Evolutionary conservation across 2,797 vertebrate species (phyloP).

Genomic region (Sphenodon punctatus): DNA sequence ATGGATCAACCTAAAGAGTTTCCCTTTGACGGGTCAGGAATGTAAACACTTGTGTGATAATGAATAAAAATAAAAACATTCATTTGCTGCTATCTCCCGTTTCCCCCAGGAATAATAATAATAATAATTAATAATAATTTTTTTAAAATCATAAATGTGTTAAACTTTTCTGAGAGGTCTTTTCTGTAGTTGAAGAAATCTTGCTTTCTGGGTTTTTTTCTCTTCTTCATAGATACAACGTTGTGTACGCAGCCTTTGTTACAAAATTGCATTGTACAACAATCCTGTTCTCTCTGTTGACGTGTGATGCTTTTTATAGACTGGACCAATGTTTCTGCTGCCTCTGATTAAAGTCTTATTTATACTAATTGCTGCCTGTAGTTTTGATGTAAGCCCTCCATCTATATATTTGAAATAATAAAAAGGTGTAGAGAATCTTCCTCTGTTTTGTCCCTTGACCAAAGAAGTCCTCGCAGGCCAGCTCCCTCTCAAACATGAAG

Average conservation of each 20-base stretch:
- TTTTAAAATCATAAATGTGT: neutral
- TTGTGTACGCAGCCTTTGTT: slow-evolving; percentile 68
- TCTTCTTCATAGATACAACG: slow-evolving; percentile 28
- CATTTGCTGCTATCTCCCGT: slow-evolving; percentile 38
- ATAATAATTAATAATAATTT: neutral
- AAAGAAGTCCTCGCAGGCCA: slow-evolving; percentile 33
- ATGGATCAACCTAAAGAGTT: slow-evolving; percentile 42
- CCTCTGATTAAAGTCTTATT: slow-evolving; percentile 79
- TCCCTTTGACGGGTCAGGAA: slow-evolving; percentile 31
- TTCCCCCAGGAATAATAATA: slow-evolving; percentile 6
- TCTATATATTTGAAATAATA: slow-evolving; percentile 71
- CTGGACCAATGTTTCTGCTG: slow-evolving; percentile 68
- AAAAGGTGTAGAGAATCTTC: slow-evolving; percentile 67
- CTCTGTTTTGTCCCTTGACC: slow-evolving; percentile 71
- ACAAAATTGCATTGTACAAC: slow-evolving; percentile 62
- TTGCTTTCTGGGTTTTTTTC: slow-evolving; percentile 44
- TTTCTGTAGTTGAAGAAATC: neutral
- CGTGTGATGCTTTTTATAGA: slow-evolving; percentile 70
- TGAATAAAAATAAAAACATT: neutral
- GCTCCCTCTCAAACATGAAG: slow-evolving; percentile 24
- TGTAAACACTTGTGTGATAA: slow-evolving; percentile 27
- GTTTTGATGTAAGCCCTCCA: slow-evolving; percentile 74
- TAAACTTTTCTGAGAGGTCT: neutral
- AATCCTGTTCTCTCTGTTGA: slow-evolving; percentile 60
- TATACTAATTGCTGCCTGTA: slow-evolving; percentile 74